A percentile compares a stretch with the other conserved stretches of the same genome.
These are phyloP conservation scores for Pholis gunnellus DNA, from an alignment of 2,113 vertebrate species.

Conservation along the genomic window DNA sequence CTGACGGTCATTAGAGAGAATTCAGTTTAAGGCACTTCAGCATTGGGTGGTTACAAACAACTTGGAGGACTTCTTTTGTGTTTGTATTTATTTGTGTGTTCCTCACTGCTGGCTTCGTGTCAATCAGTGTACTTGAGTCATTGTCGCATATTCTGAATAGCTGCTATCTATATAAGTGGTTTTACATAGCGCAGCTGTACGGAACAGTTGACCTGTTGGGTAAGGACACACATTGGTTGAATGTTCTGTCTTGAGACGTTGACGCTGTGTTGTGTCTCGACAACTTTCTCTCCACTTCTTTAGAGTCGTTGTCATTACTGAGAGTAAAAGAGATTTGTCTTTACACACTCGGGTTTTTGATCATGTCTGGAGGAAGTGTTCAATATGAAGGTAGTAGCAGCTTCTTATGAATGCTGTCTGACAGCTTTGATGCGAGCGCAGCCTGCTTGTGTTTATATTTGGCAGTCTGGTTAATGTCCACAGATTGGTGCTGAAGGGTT, in stretches of 20 bases:
- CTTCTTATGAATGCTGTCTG: slow-evolving; percentile 56
- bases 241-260: background rate
- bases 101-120: background rate
- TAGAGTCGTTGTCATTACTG: background rate
- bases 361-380: slow-evolving; percentile 30
- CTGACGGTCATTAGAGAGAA: background rate
- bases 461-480: slow-evolving; percentile 66
- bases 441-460: slow-evolving; percentile 71
- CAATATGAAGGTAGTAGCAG: slow-evolving; percentile 44
- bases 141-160: slow-evolving; percentile 19
- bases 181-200: slow-evolving; percentile 16
- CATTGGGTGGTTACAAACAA: background rate
- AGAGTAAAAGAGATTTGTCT: slow-evolving; percentile 15
- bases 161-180: slow-evolving; percentile 10
- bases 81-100: background rate
- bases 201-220: slow-evolving; percentile 18
- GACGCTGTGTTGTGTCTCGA: background rate
- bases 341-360: slow-evolving; percentile 13
- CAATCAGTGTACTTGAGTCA: slow-evolving; percentile 5
- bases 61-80: background rate
- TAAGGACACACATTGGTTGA: slow-evolving; percentile 12
- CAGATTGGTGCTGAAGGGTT: slow-evolving; percentile 69
- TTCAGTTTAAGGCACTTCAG: background rate
- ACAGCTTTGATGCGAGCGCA: slow-evolving; percentile 52
- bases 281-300: too few relatives aligned